Evolutionary conservation across 2,113 vertebrate species (phyloP), one percentile per base, ranked within the genome.

Genomic region (Riparia riparia): DNA sequence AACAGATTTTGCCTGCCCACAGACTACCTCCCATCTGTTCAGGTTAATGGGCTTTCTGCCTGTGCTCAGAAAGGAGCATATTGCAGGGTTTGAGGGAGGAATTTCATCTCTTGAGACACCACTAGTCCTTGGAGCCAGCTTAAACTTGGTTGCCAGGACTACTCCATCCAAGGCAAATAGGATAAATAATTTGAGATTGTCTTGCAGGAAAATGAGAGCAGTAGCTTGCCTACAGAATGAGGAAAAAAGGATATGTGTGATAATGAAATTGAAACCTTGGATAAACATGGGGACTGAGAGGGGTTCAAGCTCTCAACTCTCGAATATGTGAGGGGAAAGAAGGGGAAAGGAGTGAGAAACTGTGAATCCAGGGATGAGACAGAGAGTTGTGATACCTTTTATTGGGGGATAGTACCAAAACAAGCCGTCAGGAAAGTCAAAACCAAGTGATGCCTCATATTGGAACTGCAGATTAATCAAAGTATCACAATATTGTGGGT

Each of bases 1-100:
- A 87, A 66, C 96, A 97, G 93, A 73, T 97, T 97, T 95, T 86
- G 34, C 66, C 95, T 93, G 92, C 95, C 96, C 85, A 95, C 95
- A 81, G 95, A 88, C 79, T 93, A 12, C 47, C 37, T 95, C 68
- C 95, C 95, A 94, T 96, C 95, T 97, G 96, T 86, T 97, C 84
- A 91, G 90, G 82, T 81, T 96, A 87, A 93, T 96, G 93, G 73
- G 10, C 60, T 95, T 95, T 86, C 89, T 95, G 93, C 73, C 64
- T 79, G 5, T 60, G 7, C 71, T 90, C 69, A 47, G 78, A 82
- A 54, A 37, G 82, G 79, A 97, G 71, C 93, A 90, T 94, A 95
- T 90, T 95, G 92, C 6, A 12, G 60, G 44, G 26, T 83, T 47
- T 11, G 68, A 92, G 71, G n/a, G 66, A 78, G 88, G 92, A 70